Evolutionary conservation across 2,797 vertebrate genomes (phyloP), one percentile per base, ranked within the genome.

Genomic region (Eutrigla gurnardus): DNA sequence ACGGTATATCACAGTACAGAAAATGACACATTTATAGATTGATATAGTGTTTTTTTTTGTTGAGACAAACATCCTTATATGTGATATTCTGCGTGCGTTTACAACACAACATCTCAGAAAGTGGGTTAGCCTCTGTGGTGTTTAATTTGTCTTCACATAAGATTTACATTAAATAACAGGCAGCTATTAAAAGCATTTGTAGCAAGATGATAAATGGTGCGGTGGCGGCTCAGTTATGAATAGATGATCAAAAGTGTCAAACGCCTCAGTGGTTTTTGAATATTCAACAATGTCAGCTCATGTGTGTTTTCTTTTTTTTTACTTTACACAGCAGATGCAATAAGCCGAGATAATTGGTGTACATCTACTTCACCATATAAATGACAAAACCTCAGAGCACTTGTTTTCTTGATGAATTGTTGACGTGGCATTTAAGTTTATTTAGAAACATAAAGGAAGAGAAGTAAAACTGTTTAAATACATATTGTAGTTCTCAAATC

Each of bases 221-320:
- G 55, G 82, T 87, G 84, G 81, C 67, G 73, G 77, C 90, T 92
- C 88, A 83, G 88, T 90, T 87, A 89, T 84, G 87, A 91, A 88
- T 88, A 91, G 89, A 92, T 93, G 90, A 93, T 93, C 91, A 92
- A 91, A 92, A 54, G 82, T 92, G 92, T 93, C 91, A 89, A 67
- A 90, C 80, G 92, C 91, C 76, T 89, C 91, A 89, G 86, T 89
- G 88, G 85, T 88, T 92, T 86, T 83, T 92, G 89, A 91, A 93
- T 92, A 90, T 92, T 92, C 89, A 86, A 70, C 81, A 87, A 88
- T 89, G 76, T 89, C 88, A 81, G 72, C 70, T 81, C 59, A 14
- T 79, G 74, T 83, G 65, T 37, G 3, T 50, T 45, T 47, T 37
- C 6, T 36, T 14, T 55, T 73, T 46, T 67, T 63, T 68, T 8